phyloP scores from a whole-genome alignment of 2,113 vertebrate genomes.

The Formicarius rufipectus region DNA sequence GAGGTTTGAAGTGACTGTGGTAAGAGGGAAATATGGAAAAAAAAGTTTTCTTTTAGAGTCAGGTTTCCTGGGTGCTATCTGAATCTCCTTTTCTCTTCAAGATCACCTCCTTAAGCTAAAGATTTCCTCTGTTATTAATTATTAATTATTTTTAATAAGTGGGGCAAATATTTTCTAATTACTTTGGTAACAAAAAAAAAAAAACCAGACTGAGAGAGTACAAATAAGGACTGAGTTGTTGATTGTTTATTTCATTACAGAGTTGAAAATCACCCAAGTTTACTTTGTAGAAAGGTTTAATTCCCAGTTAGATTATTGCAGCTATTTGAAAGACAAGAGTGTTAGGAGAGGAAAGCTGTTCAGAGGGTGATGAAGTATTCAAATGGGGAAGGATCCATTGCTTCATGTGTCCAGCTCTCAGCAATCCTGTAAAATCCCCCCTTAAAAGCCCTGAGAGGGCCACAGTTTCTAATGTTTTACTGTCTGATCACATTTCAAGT shows the following conservation, averaged over 20 bases:
- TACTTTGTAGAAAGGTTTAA: neutral
- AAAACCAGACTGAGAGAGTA: neutral
- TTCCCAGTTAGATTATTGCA: neutral
- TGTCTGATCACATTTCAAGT: neutral
- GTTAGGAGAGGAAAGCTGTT: neutral
- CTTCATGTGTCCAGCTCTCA: neutral
- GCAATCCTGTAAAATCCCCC: neutral
- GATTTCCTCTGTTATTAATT: neutral
- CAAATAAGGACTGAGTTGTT: neutral
- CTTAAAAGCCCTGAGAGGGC: fast-evolving
- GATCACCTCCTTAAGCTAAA: neutral
- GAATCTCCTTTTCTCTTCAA: neutral
- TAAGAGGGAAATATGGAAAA: neutral
- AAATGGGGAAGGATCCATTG: neutral
- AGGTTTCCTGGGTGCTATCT: neutral
- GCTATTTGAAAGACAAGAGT: neutral
- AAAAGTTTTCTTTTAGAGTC: neutral
- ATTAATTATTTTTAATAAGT: neutral
- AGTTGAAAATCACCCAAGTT: neutral
- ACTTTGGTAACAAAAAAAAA: neutral
- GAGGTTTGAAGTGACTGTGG: neutral
- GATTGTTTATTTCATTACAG: neutral
- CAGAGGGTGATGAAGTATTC: neutral
- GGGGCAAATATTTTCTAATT: neutral
- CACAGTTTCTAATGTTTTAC: fast-evolving